Percentiles rank a stretch among this genome's conserved stretches.
phyloP scores from a whole-genome alignment of 2,888 invertebrate species.

The Harpagoxenus sublaevis region DNA sequence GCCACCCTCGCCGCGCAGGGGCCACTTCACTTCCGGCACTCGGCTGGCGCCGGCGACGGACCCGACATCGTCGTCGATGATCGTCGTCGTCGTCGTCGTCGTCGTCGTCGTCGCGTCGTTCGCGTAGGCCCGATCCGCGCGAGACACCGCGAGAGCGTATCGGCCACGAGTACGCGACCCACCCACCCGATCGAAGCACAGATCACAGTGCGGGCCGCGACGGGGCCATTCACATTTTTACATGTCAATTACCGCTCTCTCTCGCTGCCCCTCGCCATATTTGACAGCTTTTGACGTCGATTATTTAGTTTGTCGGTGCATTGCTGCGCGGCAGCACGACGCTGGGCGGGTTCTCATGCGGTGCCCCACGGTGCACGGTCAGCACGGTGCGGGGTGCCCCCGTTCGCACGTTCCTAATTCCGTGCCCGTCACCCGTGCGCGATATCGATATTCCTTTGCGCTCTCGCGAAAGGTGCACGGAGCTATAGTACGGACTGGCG shows the following conservation, averaged over 20 bases:
- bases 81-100: constrained; percentile 25
- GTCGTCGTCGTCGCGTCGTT: constrained; percentile 22
- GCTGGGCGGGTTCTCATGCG: constrained; percentile 56
- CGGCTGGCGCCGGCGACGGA: constrained; percentile 36
- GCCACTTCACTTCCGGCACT: constrained; percentile 43
- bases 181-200: constrained; percentile 52
- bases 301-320: constrained; percentile 86
- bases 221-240: constrained; percentile 76
- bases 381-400: not conserved
- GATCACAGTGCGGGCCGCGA: constrained; percentile 61
- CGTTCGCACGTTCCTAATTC: constrained; percentile 34
- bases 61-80: constrained; percentile 43
- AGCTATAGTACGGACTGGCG: too few relatives aligned
- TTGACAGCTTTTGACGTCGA: constrained; percentile 88
- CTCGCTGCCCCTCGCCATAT: constrained; percentile 86
- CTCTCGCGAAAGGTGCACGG: too few relatives aligned
- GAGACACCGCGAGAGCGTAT: constrained; percentile 60
- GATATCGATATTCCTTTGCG: too few relatives aligned
- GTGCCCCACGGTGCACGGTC: not conserved
- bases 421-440: not conserved
- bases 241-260: constrained; percentile 67
- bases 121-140: constrained; percentile 21
- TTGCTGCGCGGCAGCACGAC: constrained; percentile 80
- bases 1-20: not conserved
- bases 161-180: constrained; percentile 59